Evolutionary conservation across 37 sponge, comb jelly and placozoan genomes (phyloP).

Genomic region (Mnemiopsis leidyi): DNA sequence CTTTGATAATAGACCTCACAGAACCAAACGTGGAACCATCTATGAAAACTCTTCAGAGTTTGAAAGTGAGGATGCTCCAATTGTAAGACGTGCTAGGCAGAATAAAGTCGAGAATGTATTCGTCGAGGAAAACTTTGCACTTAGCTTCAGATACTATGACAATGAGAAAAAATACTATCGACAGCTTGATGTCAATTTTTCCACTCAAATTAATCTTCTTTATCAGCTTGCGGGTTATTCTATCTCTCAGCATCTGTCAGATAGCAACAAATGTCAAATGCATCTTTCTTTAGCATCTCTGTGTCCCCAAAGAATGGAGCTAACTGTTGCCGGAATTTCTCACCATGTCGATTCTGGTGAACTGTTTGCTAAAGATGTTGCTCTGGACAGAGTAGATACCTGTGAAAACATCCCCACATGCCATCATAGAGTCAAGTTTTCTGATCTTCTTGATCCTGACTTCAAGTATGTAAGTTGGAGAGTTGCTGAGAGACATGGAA

Average conservation of each 20-base stretch:
- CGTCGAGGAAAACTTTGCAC: constrained; percentile 5
- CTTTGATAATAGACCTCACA: background rate
- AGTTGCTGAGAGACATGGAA: background rate
- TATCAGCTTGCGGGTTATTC: background rate
- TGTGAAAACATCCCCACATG: background rate
- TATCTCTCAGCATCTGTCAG: background rate
- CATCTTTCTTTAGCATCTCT: background rate
- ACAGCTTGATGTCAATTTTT: background rate
- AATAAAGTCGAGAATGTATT: background rate
- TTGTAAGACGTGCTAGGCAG: background rate
- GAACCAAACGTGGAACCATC: constrained; percentile 1
- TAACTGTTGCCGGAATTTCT: background rate
- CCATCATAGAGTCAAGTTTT: constrained; percentile 1
- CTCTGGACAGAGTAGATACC: background rate
- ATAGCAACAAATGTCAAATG: constrained; percentile 22
- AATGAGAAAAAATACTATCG: background rate
- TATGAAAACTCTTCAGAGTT: constrained; percentile 58
- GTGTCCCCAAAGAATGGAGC: constrained; percentile 18
- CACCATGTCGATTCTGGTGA: constrained; percentile 7
- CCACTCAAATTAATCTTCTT: constrained; percentile 26
- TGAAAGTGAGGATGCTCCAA: background rate
- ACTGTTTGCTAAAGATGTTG: background rate
- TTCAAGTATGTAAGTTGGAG: background rate
- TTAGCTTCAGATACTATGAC: constrained; percentile 7
- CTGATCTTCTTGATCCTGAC: constrained; percentile 9